These are phyloP conservation scores for Pocillopora verrucosa DNA, from an alignment of 64 coral and sea anemone species.

Conservation along the genomic window DNA sequence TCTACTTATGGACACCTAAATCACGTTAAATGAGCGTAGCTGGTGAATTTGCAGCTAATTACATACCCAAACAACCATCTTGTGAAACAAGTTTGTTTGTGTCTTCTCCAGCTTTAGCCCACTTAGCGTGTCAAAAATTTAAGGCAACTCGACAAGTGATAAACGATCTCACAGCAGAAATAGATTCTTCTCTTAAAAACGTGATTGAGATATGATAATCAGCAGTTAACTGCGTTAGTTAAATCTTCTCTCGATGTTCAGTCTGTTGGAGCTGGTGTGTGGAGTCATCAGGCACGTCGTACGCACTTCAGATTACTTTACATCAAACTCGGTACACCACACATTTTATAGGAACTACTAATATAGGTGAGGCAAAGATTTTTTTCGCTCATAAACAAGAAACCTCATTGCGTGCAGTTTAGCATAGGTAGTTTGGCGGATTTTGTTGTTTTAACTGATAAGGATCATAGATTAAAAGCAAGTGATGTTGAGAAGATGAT, in stretches of 20 bases:
- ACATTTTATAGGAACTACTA: background rate
- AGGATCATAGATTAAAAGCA: background rate
- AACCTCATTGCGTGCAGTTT: slow-evolving; percentile 21
- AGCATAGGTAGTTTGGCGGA: background rate
- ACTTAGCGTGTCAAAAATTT: background rate
- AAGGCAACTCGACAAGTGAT: background rate
- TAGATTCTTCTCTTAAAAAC: slow-evolving; percentile 15
- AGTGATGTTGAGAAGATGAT: slow-evolving; percentile 10
- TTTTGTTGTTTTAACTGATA: slow-evolving; percentile 34
- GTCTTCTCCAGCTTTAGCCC: background rate
- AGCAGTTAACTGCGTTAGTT: background rate
- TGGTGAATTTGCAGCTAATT: too few species aligned
- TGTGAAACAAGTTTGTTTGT: background rate
- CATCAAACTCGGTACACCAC: background rate
- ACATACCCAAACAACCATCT: background rate
- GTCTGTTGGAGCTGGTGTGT: background rate
- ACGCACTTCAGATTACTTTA: background rate
- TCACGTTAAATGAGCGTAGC: too few species aligned
- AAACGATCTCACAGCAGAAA: slow-evolving; percentile 7
- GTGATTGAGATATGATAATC: background rate
- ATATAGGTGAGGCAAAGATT: background rate
- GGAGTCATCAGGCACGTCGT: background rate
- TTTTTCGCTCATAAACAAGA: background rate
- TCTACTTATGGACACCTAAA: too few species aligned
- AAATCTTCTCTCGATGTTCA: background rate